Percentiles rank a stretch among this genome's conserved stretches.
Conservation (phyloP, 2,113 vertebrate species). For the Amia ocellicauda region DNA sequence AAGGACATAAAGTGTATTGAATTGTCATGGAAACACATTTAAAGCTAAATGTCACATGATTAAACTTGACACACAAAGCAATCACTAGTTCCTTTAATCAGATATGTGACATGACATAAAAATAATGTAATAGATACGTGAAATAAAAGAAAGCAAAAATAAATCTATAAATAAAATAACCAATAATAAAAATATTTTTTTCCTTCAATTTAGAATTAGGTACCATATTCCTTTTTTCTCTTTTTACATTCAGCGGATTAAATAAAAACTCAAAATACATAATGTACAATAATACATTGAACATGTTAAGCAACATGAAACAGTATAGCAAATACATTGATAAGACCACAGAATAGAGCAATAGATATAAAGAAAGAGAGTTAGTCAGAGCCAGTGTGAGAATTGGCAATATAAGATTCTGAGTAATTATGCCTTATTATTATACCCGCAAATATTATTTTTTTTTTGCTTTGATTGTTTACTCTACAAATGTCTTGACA, state of each 20-base stretch:
- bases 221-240: not conserved
- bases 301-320: not conserved
- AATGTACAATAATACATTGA: not conserved
- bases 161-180: too few relatives aligned
- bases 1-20: constrained; percentile 40
- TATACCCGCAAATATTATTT: constrained; percentile 23
- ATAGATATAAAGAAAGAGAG: constrained; percentile 15
- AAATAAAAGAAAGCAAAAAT: not conserved
- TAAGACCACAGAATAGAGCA: constrained; percentile 20
- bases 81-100: constrained; percentile 16
- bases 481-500: constrained; percentile 38
- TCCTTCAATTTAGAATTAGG: not conserved
- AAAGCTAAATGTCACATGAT: constrained; percentile 25
- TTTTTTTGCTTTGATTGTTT: constrained; percentile 27
- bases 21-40: constrained; percentile 37
- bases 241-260: not conserved
- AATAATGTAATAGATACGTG: not conserved
- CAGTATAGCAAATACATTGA: constrained; percentile 25
- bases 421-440: too few relatives aligned
- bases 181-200: not conserved
- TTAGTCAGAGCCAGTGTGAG: constrained; percentile 10
- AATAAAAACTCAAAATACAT: not conserved
- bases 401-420: constrained; percentile 26
- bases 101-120: constrained; percentile 26
- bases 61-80: constrained; percentile 31